A percentile compares a stretch with the other conserved stretches of the same genome.
These are phyloP conservation scores for Platerodrilus igneus DNA, from an alignment of 2,888 invertebrate genomes.

Conservation along the genomic window DNA sequence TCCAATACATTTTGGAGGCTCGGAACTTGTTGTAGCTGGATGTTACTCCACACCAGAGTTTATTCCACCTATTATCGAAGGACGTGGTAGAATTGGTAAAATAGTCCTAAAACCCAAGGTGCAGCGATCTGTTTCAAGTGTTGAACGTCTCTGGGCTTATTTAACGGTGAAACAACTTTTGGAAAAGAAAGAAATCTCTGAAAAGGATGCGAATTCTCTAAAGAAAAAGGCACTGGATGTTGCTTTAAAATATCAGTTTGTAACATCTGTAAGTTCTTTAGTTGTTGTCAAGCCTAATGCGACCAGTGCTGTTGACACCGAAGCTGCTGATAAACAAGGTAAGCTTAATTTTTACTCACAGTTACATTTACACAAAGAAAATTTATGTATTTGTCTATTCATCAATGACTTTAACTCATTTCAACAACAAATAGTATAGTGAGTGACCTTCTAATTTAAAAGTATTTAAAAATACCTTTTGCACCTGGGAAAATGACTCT, in stretches of 20 bases:
- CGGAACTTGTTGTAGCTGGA: conserved; percentile 62
- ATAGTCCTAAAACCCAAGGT: conserved; percentile 23
- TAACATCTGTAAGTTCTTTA: conserved; percentile 63
- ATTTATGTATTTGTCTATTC: no score
- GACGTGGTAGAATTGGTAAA: conserved; percentile 6
- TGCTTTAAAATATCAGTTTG: conserved; percentile 62
- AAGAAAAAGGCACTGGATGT: conserved; percentile 54
- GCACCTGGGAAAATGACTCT: no score
- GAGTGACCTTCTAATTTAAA: no score
- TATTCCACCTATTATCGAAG: conserved; percentile 9
- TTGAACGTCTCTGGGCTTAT: conserved; percentile 64
- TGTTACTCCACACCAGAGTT: conserved; percentile 20
- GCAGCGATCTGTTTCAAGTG: conserved; percentile 11
- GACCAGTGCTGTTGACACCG: conserved; percentile 51
- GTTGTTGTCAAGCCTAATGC: conserved; percentile 62
- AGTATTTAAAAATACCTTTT: no score
- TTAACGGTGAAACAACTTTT: conserved; percentile 61
- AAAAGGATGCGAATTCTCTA: conserved; percentile 34
- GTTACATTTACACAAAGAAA: no score
- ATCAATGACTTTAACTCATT: no score
- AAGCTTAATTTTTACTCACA: no score
- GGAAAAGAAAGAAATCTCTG: conserved; percentile 45
- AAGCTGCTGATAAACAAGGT: conserved; percentile 40
- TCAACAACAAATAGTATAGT: no score
- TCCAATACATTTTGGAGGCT: conserved; percentile 59